phyloP scores from a whole-genome alignment of 2,888 invertebrate genomes.

The Drosophila pseudotalamancana region DNA sequence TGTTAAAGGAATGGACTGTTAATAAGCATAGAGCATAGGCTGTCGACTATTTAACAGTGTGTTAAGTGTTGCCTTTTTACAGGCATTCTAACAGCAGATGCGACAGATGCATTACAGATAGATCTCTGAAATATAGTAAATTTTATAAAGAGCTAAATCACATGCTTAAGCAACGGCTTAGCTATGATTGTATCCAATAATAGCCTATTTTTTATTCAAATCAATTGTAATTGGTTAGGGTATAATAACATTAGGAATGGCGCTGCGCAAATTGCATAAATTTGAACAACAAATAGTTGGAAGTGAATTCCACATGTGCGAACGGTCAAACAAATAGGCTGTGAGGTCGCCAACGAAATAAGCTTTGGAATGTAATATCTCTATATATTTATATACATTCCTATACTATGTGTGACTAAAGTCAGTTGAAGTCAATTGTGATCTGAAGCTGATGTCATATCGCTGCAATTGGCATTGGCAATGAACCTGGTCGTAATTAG shows the following conservation, averaged over 20 bases:
- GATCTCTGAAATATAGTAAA: no score
- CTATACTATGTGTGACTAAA: slow-evolving; percentile 13
- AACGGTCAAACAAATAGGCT: slow-evolving; percentile 9
- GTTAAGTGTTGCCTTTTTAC: no score
- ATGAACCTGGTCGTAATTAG: slow-evolving; percentile 70
- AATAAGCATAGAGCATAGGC: no score
- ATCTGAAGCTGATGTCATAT: slow-evolving; percentile 62
- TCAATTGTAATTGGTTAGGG: slow-evolving; percentile 21
- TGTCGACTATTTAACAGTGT: no score
- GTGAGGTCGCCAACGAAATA: slow-evolving; percentile 36
- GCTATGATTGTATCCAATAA: no score
- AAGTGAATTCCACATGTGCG: slow-evolving; percentile 45
- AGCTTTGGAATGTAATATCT: slow-evolving; percentile 14
- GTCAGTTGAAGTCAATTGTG: slow-evolving; percentile 28
- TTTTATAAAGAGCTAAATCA: no score
- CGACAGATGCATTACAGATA: no score
- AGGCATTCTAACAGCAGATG: no score
- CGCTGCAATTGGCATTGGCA: slow-evolving; percentile 76
- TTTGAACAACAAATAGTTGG: slow-evolving; percentile 37
- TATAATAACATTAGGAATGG: slow-evolving; percentile 42
- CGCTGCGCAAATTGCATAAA: slow-evolving; percentile 63
- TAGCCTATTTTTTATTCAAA: background rate
- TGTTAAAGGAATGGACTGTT: no score
- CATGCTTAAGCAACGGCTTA: no score
- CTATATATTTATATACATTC: background rate